Base-by-base conservation (phyloP, 2,797 vertebrate species). In the Euphonia xanthogaster region DNA sequence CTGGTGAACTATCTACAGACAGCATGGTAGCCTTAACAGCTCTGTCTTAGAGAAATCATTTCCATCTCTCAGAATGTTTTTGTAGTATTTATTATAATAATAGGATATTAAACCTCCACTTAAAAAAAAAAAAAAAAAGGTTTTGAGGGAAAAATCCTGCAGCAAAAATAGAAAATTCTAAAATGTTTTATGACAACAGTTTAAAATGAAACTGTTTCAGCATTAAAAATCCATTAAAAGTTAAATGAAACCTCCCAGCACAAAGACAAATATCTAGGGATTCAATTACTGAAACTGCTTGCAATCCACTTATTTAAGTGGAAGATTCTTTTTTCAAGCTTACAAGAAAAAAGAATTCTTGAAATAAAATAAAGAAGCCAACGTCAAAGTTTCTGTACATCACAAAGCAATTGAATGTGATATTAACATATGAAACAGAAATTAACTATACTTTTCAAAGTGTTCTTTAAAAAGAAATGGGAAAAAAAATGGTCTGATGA, bases 201-300 rank as follows among this genome's bases (percentile, higher is more conserved):
- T 96, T 94, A 90, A 88, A 92, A 86, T 73, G n/a, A 86, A 95
- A 95, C 75, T 63, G 37, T 70, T 95, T 91, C 84, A 91, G 40
- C 75, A 94, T 91, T 95, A 95, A 95, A 92, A 95, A 93, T 90
- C 88, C 94, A 96, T 96, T 97, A 92, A 86, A 96, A 96, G 71
- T 92, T 90, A 91, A 97, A 95, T 0, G 17, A 96, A 95, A 92
- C 58, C 84, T 96, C 81, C 61, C 54, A 95, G 72, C 45, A 86
- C 78, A 95, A 93, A 95, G 93, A 90, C 66, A 93, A 86, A 91
- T 96, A 92, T 94, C 94, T 92, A 88, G 95, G 88, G 92, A 96
- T 91, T 96, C 88, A 97, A 94, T 96, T 95, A 96, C 81, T 77
- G 81, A 92, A 95, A 92, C 78, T 90, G 54, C 90, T 91, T 93